Base-by-base conservation (phyloP, 2,113 vertebrate genomes). In the Casuarius casuarius region DNA sequence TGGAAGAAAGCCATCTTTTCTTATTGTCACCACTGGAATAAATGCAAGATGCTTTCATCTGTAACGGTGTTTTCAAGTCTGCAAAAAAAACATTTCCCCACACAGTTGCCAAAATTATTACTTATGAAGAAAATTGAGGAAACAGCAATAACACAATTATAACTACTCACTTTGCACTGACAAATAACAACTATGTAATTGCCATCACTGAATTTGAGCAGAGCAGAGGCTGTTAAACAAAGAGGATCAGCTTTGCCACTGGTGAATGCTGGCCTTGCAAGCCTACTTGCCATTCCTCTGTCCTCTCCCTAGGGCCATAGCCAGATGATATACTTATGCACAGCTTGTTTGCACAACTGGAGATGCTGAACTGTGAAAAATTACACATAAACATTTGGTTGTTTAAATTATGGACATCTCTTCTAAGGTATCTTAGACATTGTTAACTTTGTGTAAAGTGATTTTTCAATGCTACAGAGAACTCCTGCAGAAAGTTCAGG, bases 1-100 rank as follows among this genome's bases (percentile, higher is more conserved):
- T 89, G 63, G 94, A 94, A 95, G 74, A 49, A 83, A 94, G 78
- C 75, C 92, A 92, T 56, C 35, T 73, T 85, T 89, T 67, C 81
- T 94, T 83, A n/a, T 78, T 88, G 78, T 83, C 84, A 88, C 46
- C 4, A 1, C 79, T 46, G 14, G 67, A 94, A 84, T 74, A 91
- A 91, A 92, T 77, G 62, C 38, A 86, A 85, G 46, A 85, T 48
- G 35, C 26, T 91, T 92, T 91, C 75, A 77, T 88, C 72, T 97
- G 44, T 63, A 92, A 85, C 1, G 0, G 49, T 51, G n/a, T 83
- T 94, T 96, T 91, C 84, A 71, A 77, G 63, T 79, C 81, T 77
- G 29, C 6, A 87, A 68, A 95, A 87, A 87, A 81, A 72, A 2
- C 12, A 63, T 87, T 95, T 92, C 22, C 68, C 18, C 38, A 66